Conservation (phyloP, 2,113 vertebrate species). For the Brachirus orientalis region DNA sequence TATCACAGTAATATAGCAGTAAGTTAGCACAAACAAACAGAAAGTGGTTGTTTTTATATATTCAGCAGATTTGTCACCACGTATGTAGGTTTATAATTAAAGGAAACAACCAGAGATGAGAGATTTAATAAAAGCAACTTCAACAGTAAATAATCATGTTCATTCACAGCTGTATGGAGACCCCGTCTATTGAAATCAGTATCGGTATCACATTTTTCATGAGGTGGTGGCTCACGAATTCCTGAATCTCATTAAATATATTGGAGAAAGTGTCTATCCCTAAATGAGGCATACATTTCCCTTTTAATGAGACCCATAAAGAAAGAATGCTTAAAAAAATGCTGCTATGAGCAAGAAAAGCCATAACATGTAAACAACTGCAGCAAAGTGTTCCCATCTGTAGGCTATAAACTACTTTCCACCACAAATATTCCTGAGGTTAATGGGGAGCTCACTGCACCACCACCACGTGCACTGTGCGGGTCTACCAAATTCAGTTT, state of each 20-base stretch:
- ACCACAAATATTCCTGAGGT: constrained; percentile 74
- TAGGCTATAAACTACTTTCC: constrained; percentile 63
- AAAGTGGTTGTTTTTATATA: too few species aligned
- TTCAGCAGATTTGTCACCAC: too few species aligned
- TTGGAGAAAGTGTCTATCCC: constrained; percentile 35
- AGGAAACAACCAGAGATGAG: neutral
- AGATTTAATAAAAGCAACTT: neutral
- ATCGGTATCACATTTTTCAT: too few species aligned
- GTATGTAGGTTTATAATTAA: too few species aligned
- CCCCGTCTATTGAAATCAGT: too few species aligned
- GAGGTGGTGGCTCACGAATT: neutral
- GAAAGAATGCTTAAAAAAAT: constrained; percentile 31
- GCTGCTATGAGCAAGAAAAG: constrained; percentile 69
- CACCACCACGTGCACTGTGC: constrained; percentile 44
- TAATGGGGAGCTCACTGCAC: constrained; percentile 65
- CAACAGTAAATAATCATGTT: neutral
- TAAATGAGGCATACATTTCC: constrained; percentile 52
- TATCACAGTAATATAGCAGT: too few species aligned
- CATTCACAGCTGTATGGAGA: too few species aligned
- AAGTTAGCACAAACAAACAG: too few species aligned
- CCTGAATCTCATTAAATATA: constrained; percentile 43
- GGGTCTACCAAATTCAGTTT: constrained; percentile 59
- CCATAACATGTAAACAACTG: constrained; percentile 74
- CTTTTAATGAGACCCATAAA: constrained; percentile 61
- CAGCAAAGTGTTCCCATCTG: constrained; percentile 80